Evolutionary conservation across 1,140 invertebrate genomes (phyloP).

Genomic region (Meloidogyne exigua): DNA sequence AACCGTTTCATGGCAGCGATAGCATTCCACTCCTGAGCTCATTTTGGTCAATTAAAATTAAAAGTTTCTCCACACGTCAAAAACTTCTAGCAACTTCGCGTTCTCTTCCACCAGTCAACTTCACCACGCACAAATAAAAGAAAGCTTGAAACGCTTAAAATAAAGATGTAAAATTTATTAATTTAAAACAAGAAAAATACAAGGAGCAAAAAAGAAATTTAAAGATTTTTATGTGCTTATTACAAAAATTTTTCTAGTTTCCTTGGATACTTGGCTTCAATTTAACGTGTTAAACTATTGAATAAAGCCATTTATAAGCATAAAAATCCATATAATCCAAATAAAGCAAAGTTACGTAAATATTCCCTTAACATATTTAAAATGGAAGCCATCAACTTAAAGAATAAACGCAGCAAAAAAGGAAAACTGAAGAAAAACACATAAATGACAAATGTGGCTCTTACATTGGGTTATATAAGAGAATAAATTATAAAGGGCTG

Average conservation of each 20-base stretch:
- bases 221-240: too few relatives aligned
- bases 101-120: constrained; percentile 1
- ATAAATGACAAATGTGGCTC: neutral
- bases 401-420: neutral
- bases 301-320: too few relatives aligned
- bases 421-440: neutral
- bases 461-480: neutral
- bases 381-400: neutral
- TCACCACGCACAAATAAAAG: neutral
- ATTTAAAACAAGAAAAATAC: neutral
- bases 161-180: neutral
- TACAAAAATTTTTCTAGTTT: neutral
- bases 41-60: constrained; percentile 8
- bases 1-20: constrained; percentile 24
- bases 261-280: neutral
- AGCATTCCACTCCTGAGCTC: constrained; percentile 16
- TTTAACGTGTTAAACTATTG: neutral
- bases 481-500: neutral
- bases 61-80: neutral
- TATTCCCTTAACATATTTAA: neutral
- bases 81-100: neutral
- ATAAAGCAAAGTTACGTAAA: neutral
- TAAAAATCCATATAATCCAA: neutral
- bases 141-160: neutral
- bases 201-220: neutral